Evolutionary conservation across 2,888 invertebrate species (phyloP).

Genomic region (Phanerotoma sp.): DNA sequence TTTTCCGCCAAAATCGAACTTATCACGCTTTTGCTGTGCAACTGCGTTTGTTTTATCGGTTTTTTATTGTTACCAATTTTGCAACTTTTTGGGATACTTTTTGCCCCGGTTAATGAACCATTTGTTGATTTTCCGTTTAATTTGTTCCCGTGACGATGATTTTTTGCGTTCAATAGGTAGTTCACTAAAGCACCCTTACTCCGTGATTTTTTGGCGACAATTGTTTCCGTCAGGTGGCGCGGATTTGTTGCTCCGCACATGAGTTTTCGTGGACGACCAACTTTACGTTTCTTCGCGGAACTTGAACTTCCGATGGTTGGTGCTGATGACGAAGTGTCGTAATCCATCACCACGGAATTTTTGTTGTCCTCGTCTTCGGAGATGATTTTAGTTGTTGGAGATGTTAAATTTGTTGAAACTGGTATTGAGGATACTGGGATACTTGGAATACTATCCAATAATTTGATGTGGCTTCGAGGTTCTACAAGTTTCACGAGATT

Average conservation of each 20-base stretch:
- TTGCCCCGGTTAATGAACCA: conserved; percentile 40
- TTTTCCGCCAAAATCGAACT: conserved; percentile 54
- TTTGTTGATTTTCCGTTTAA: conserved; percentile 44
- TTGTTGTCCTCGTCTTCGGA: conserved; percentile 46
- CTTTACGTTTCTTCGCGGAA: conserved; percentile 73
- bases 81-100: conserved; percentile 35
- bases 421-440: conserved; percentile 46
- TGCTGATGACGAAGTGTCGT: conserved; percentile 46
- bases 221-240: conserved; percentile 71
- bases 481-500: conserved; percentile 52
- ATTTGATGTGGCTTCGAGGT: conserved; percentile 50
- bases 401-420: conserved; percentile 39
- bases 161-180: conserved; percentile 67
- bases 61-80: conserved; percentile 48
- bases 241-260: conserved; percentile 61
- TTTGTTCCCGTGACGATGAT: conserved; percentile 60
- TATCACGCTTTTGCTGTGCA: conserved; percentile 52
- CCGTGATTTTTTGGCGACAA: conserved; percentile 79
- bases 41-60: conserved; percentile 48
- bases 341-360: conserved; percentile 36
- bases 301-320: conserved; percentile 42
- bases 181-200: conserved; percentile 69
- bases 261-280: conserved; percentile 77
- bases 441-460: conserved; percentile 51
- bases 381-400: conserved; percentile 35